These are phyloP conservation scores for Cisticola juncidis DNA, from an alignment of 2,113 vertebrate genomes.

Conservation along the genomic window DNA sequence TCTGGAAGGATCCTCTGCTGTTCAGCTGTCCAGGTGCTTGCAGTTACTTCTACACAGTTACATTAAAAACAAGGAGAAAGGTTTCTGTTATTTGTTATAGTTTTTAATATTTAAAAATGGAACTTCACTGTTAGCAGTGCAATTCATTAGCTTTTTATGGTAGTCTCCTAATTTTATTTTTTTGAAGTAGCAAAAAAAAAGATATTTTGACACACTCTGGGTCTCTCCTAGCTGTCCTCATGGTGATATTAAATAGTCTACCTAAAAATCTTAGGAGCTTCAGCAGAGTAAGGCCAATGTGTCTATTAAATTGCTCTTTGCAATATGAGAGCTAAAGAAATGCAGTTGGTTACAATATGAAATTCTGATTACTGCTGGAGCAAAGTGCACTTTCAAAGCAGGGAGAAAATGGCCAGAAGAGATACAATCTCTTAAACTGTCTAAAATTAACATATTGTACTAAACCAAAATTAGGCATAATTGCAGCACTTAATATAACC, in stretches of 20 bases:
- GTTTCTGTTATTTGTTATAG: not conserved
- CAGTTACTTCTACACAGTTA: not conserved
- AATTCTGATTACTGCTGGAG: not conserved
- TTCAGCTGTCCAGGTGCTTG: not conserved
- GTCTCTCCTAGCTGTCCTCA: not conserved
- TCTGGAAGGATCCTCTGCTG: not conserved
- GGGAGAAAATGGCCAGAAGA: not conserved
- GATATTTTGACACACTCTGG: not conserved
- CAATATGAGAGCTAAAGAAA: not conserved
- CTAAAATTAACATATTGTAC: constrained; percentile 34
- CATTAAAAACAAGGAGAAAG: not conserved
- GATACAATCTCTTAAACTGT: not conserved
- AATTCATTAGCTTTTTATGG: not conserved
- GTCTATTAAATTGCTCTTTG: not conserved
- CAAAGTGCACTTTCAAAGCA: constrained; percentile 1
- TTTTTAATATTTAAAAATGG: not conserved
- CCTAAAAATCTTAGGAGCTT: not conserved
- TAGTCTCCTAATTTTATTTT: not conserved
- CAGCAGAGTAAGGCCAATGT: not conserved
- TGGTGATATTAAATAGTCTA: not conserved
- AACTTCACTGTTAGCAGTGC: not conserved
- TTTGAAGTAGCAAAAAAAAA: not conserved
- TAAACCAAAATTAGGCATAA: constrained; percentile 30
- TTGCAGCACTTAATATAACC: constrained; percentile 6
- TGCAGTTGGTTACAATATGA: not conserved